Evolutionary conservation across 2,797 vertebrate genomes (phyloP).

Genomic region (Cygnus olor): DNA sequence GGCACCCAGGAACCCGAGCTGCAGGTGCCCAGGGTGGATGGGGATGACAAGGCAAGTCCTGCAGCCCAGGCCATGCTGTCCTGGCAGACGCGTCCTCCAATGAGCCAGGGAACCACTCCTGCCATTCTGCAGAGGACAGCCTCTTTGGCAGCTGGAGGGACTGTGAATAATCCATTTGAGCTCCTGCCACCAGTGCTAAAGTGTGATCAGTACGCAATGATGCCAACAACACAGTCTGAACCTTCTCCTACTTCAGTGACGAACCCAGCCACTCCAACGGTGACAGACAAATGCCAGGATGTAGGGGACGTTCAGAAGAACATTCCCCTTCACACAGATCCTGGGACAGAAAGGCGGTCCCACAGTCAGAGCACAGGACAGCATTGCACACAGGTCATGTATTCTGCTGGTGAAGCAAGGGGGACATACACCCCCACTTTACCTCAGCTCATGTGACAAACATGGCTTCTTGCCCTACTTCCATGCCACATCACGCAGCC

Average conservation of each 20-base stretch:
- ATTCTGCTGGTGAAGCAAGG: background rate
- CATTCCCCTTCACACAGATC: background rate
- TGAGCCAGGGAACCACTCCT: constrained; percentile 30
- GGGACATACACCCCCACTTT: background rate
- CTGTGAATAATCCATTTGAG: constrained; percentile 65
- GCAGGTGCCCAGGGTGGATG: background rate
- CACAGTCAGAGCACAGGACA: background rate
- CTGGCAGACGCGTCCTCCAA: rapidly evolving
- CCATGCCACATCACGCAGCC: background rate
- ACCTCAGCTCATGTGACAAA: background rate
- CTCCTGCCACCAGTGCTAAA: constrained; percentile 19
- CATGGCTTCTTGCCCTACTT: background rate
- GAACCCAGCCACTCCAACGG: background rate
- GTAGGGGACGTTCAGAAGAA: background rate
- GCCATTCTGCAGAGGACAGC: background rate
- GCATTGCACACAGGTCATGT: background rate
- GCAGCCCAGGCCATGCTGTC: background rate
- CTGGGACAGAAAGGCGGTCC: background rate
- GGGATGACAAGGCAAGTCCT: background rate
- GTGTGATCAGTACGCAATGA: constrained; percentile 12
- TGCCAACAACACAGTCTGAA: background rate
- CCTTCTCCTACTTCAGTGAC: background rate
- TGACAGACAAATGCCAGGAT: background rate
- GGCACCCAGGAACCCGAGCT: background rate
- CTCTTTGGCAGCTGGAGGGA: constrained; percentile 28